Conservation (phyloP, 2,888 invertebrate genomes). For the Gasteruption jaculator region DNA sequence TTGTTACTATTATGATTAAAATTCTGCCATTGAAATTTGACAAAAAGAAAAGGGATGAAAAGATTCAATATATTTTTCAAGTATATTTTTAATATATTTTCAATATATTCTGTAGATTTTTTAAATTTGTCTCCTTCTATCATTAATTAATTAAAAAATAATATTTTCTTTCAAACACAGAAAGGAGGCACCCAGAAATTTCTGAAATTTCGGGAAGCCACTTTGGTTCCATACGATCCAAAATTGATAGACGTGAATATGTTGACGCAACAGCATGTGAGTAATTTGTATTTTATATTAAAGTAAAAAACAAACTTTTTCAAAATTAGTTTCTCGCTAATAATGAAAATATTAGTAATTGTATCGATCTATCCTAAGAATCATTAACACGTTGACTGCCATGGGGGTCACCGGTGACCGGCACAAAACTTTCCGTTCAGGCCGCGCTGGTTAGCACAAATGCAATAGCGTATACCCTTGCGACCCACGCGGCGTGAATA, state of each 20-base stretch:
- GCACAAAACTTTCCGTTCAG: too few relatives aligned
- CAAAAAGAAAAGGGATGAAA: too few relatives aligned
- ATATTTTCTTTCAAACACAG: constrained; percentile 24
- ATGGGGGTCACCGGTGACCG: too few relatives aligned
- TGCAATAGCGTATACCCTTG: too few relatives aligned
- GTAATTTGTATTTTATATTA: constrained; percentile 20
- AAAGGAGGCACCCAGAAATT: constrained; percentile 58
- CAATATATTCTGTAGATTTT: constrained; percentile 1
- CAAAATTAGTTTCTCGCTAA: not conserved
- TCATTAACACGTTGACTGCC: too few relatives aligned
- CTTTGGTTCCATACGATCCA: constrained; percentile 82
- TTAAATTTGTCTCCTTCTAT: constrained; percentile 5
- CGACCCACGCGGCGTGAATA: too few relatives aligned
- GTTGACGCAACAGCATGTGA: constrained; percentile 77
- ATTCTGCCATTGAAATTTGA: too few relatives aligned
- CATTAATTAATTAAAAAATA: constrained; percentile 3
- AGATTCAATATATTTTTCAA: too few relatives aligned
- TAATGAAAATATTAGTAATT: not conserved
- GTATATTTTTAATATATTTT: too few relatives aligned
- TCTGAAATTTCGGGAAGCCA: constrained; percentile 74
- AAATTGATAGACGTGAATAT: constrained; percentile 75
- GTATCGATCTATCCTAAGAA: not conserved
- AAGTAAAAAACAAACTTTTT: not conserved
- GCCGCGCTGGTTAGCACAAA: too few relatives aligned
- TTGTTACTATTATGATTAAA: too few relatives aligned